Evolutionary conservation across 1,140 invertebrate species (phyloP), one percentile per base, ranked within the genome.

Genomic region (Brachionus rubens): DNA sequence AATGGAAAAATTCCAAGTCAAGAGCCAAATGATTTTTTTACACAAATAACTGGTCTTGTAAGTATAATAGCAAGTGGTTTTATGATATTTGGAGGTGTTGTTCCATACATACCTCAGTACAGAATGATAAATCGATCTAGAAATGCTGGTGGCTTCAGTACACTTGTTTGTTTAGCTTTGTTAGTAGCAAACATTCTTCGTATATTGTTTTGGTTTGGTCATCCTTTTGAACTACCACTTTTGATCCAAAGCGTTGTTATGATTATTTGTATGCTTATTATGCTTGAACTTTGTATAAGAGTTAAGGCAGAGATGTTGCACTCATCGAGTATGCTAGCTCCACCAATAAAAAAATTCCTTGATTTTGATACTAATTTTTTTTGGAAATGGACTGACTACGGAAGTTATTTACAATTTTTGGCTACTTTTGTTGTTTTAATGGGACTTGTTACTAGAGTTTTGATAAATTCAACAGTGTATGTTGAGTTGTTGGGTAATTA

Each of bases 201-300:
- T 79, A 98, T 99, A 82, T 87, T 96, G 76, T 99, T 98, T 87
- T 99, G 96, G 96, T 98, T 98, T 90, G 96, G 95, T 59, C 94
- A 94, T 85, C 90, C 89, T 78, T 99, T 94, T 88, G 95, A 99
- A 86, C 85, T 91, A 81, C 94, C 96, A 77, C 86, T 99, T 78
- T 87, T 99, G 75, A 88, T 95, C 67, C 96, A 99, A 88, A 97
- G 94, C 87, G 89, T 98, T 81, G 89, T 99, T 28, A 99, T 99
- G 96, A 96, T 94, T 19, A 33, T 48, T 2, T 59, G 75, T 40
- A 99, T 99, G 96, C 88, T 98, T 82, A 86, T 90, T 24, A 93
- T 99, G 91, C 91, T 98, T 78, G 91, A 94, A 84, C 86, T 98
- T 14, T 98, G 95, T 87, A 91, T 98, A 28, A 88, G 88, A 81